Percentiles rank a stretch among this genome's conserved stretches.
Conservation (phyloP, 2,888 invertebrate genomes). For the Orchestes rusci region DNA sequence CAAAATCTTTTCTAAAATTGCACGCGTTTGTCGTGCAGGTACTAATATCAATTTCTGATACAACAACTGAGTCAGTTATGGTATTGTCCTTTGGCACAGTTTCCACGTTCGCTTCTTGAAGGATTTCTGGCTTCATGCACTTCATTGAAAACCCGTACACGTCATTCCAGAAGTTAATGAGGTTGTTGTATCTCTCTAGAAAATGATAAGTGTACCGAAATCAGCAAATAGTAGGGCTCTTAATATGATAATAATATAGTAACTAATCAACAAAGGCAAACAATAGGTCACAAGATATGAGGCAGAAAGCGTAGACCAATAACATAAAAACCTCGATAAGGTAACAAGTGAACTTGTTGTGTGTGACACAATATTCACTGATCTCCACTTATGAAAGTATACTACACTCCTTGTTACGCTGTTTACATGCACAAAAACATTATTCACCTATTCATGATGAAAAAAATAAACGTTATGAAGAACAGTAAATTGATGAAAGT, state of each 20-base stretch:
- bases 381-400: too few relatives aligned
- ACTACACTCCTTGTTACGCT: too few relatives aligned
- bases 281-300: too few relatives aligned
- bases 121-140: conserved; percentile 77
- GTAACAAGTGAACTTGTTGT: neutral
- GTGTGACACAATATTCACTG: neutral
- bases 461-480: too few relatives aligned
- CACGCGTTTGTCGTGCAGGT: conserved; percentile 65
- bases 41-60: conserved; percentile 69
- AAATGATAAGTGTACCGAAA: neutral
- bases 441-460: too few relatives aligned
- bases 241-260: too few relatives aligned
- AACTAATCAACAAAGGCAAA: too few relatives aligned
- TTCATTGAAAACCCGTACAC: conserved; percentile 94
- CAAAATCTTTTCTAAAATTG: conserved; percentile 65
- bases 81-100: conserved; percentile 57
- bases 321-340: too few relatives aligned
- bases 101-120: conserved; percentile 69
- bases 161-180: conserved; percentile 83
- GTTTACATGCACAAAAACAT: too few relatives aligned
- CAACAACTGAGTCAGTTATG: conserved; percentile 57
- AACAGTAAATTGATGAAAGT: too few relatives aligned
- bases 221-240: neutral
- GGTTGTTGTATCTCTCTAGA: conserved; percentile 59
- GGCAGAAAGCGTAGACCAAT: too few relatives aligned